Conservation (phyloP, 2,113 vertebrate genomes). For the Alaudala cheleensis region DNA sequence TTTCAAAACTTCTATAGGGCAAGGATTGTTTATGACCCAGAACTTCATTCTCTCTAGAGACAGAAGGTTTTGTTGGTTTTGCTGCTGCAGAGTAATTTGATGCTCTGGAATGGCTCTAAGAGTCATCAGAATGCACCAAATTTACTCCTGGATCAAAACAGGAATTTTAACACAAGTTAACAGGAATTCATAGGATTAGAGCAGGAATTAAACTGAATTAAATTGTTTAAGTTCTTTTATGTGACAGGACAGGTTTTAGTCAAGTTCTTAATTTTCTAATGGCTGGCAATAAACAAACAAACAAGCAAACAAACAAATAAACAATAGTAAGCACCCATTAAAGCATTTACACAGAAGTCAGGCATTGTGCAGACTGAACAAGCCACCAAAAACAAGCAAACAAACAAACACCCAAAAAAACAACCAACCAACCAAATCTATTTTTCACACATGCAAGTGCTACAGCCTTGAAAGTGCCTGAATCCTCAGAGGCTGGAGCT, state of each 20-base stretch:
- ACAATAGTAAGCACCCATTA: not conserved
- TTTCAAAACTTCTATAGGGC: not conserved
- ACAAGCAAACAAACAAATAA: not conserved
- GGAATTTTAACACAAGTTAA: not conserved
- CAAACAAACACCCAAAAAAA: not conserved
- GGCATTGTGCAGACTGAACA: not conserved
- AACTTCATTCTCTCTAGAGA: not conserved
- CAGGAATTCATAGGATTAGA: not conserved
- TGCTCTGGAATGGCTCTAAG: not conserved
- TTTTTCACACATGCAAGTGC: not conserved
- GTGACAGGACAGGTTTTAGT: not conserved
- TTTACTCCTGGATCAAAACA: not conserved
- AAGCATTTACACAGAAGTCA: not conserved
- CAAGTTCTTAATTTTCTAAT: not conserved
- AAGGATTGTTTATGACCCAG: not conserved
- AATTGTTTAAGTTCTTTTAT: not conserved
- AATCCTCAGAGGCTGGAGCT: not conserved
- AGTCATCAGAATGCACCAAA: not conserved
- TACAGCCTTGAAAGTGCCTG: not conserved
- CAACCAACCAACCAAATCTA: not conserved
- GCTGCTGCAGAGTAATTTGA: constrained; percentile 1
- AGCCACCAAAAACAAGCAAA: not conserved
- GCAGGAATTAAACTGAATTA: not conserved
- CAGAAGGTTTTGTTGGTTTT: not conserved
- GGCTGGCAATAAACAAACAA: not conserved